Evolutionary conservation across 2,797 vertebrate species (phyloP), one percentile per base, ranked within the genome.

Genomic region (Discoglossus pictus): DNA sequence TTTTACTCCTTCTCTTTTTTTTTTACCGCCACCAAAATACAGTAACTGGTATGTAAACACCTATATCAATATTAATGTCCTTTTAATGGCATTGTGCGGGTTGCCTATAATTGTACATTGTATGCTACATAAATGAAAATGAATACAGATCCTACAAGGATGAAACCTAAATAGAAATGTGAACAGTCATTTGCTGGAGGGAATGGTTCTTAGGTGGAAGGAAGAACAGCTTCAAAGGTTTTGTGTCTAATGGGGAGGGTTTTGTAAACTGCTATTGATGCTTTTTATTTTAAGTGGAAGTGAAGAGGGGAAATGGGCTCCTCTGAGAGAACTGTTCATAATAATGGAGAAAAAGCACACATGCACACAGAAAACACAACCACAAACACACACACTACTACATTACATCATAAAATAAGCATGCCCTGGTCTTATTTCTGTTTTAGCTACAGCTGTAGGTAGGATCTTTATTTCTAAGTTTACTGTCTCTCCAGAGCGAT

Each of bases 391-490:
- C 17, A 52, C 38, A 46, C n/a, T n/a, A n/a, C n/a, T n/a, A n/a
- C n/a, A n/a, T n/a, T 64, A 43, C 38, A 16, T 17, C 61, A 65
- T 54, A 53, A 38, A 54, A 38, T 43, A n/a, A 42, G n/a, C 38
- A 38, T 18, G 15, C 48, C 21, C 17, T 58, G 11, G 7, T 13
- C 20, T 54, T 27, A 36, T 6, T 24, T 1, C 20, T 23, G 46
- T 25, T 20, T 11, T 4, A 25, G 27, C 27, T 8, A 31, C 27
- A 38, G 2, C 43, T 39, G 40, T 65, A 21, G 23, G 52, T 24
- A 25, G n/a, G 24, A 60, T 34, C 51, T 42, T n/a, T 18, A 68
- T 60, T 46, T 60, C 55, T 55, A 68, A 60, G 55, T 60, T 67
- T 59, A 38, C 24, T 16, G 25, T 31, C 55, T 43, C 18, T n/a